Percentiles rank a stretch among this genome's conserved stretches.
Evolutionary conservation across 2,888 invertebrate species (phyloP).

Genomic region (Drosophila antonietae): DNA sequence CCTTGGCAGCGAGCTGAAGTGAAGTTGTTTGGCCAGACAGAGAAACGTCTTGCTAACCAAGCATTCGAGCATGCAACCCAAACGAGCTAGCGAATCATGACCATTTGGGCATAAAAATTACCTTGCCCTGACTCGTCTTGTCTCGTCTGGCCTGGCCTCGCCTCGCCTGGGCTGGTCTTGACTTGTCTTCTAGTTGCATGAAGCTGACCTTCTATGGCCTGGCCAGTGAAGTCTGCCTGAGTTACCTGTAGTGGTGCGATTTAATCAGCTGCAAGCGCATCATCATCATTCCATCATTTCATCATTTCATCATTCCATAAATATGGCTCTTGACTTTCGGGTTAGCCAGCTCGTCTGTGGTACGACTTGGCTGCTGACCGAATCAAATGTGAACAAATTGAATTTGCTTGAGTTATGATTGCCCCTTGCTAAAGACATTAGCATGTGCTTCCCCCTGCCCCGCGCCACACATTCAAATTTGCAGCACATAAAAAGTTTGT

Average conservation of each 20-base stretch:
- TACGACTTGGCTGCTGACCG: constrained; percentile 15
- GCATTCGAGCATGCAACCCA: constrained; percentile 29
- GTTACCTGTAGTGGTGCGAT: constrained; percentile 46
- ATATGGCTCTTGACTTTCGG: constrained; percentile 46
- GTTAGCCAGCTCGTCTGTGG: constrained; percentile 33
- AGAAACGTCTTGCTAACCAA: constrained; percentile 35
- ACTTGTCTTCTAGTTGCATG: constrained; percentile 30
- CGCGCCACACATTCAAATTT: constrained; percentile 42
- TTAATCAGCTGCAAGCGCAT: constrained; percentile 47
- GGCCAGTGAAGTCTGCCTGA: constrained; percentile 12
- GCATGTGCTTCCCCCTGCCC: constrained; percentile 6
- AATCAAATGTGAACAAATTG: constrained; percentile 54
- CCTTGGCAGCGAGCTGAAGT: constrained; percentile 38
- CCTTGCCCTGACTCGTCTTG: constrained; percentile 46
- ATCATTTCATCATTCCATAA: constrained; percentile 14
- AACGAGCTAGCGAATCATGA: constrained; percentile 71
- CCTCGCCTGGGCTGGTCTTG: not conserved
- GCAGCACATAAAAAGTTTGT: constrained; percentile 51
- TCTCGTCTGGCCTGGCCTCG: constrained; percentile 9
- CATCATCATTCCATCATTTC: constrained; percentile 4
- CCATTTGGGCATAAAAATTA: constrained; percentile 76
- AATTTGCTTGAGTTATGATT: constrained; percentile 62
- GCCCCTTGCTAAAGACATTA: constrained; percentile 54
- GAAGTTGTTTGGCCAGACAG: constrained; percentile 74
- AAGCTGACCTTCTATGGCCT: constrained; percentile 61